Conservation (phyloP, 2,113 vertebrate species). For the Semnornis frantzii region DNA sequence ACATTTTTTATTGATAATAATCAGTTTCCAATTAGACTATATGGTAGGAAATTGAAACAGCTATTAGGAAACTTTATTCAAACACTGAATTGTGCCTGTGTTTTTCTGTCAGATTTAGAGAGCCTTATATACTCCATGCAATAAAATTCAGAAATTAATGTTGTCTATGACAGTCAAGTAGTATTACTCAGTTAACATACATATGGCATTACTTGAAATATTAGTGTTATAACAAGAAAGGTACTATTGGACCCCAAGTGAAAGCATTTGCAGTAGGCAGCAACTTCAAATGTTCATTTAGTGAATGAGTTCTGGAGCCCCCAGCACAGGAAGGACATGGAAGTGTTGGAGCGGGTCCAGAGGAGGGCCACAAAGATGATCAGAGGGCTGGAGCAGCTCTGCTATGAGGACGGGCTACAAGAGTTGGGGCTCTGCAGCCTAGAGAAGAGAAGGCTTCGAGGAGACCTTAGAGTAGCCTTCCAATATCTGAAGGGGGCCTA, state of each 20-base stretch:
- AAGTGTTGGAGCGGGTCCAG: no score
- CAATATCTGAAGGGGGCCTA: no score
- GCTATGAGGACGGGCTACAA: no score
- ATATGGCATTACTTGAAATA: background rate
- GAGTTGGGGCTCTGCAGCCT: no score
- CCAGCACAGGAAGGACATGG: no score
- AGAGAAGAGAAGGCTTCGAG: no score
- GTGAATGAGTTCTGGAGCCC: background rate
- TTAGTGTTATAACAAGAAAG: constrained; percentile 19
- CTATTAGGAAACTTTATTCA: constrained; percentile 1
- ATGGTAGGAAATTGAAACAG: constrained; percentile 17
- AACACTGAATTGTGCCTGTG: constrained; percentile 3
- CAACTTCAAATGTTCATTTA: constrained; percentile 22
- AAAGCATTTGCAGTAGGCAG: constrained; percentile 15
- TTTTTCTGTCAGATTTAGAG: constrained; percentile 29
- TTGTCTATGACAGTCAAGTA: background rate
- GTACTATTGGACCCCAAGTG: background rate
- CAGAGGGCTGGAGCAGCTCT: no score
- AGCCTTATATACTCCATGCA: constrained; percentile 12
- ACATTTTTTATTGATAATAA: constrained; percentile 1
- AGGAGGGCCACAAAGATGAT: no score
- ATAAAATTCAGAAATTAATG: constrained; percentile 35
- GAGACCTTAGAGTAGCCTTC: no score
- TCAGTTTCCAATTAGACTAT: background rate
- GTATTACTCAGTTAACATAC: background rate